phyloP scores from a whole-genome alignment of 2,113 vertebrate genomes.

The Malurus cyaneus region DNA sequence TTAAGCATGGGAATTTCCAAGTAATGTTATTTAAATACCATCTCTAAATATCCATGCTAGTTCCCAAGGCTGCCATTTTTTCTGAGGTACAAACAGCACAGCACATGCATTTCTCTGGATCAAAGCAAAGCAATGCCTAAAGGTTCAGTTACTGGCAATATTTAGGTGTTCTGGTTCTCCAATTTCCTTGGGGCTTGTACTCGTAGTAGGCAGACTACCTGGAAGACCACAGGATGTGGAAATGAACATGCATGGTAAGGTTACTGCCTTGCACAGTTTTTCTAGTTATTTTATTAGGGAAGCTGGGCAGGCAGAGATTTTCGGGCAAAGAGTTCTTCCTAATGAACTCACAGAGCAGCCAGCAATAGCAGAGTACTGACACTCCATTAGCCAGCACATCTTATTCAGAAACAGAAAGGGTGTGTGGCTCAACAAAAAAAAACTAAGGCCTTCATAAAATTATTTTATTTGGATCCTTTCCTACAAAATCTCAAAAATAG shows the following conservation, averaged over 20 bases:
- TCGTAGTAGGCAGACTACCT: neutral
- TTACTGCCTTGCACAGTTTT: neutral
- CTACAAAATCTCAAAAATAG: constrained; percentile 4
- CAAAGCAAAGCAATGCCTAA: constrained; percentile 37
- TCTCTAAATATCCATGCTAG: constrained; percentile 24
- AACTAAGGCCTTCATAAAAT: neutral
- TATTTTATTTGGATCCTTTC: neutral
- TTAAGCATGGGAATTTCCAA: constrained; percentile 56
- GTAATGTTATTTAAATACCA: constrained; percentile 39
- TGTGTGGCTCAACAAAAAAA: neutral
- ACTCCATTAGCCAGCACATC: neutral
- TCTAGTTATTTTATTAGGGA: neutral
- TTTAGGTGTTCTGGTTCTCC: neutral
- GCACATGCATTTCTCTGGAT: neutral
- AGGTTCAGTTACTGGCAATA: constrained; percentile 14
- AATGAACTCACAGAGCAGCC: neutral
- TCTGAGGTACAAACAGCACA: constrained; percentile 50
- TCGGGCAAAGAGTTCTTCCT: neutral
- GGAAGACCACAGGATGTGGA: neutral
- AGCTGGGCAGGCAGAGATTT: neutral
- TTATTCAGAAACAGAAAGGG: neutral
- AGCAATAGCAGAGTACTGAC: neutral
- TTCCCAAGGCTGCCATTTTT: constrained; percentile 46
- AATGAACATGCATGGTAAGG: neutral
- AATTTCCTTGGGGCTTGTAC: neutral